Percentiles rank a stretch among this genome's conserved stretches.
Conservation (phyloP, 2,797 vertebrate species). For the Eulemur mongoz region DNA sequence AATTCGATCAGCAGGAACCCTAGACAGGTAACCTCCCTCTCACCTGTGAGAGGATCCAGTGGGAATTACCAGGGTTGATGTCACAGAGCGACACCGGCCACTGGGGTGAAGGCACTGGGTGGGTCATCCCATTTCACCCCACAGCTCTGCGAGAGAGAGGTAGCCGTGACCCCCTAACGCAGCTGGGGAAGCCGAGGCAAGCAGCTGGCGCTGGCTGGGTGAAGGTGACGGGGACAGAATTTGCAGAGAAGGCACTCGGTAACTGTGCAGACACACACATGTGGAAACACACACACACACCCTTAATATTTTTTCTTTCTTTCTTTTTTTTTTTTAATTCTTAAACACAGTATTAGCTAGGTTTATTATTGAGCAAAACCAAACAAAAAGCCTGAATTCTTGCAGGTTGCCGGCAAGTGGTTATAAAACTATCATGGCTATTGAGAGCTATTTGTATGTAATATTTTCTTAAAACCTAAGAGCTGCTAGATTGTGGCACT, state of each 20-base stretch:
- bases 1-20: background rate
- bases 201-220: background rate
- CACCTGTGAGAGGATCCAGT: background rate
- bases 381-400: slow-evolving; percentile 4
- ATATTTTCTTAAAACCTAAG: background rate
- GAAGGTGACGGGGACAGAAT: background rate
- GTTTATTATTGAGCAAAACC: background rate
- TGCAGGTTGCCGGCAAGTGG: background rate
- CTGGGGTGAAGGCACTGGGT: background rate
- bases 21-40: background rate
- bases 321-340: background rate
- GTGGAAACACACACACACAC: too few species aligned
- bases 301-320: background rate
- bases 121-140: background rate
- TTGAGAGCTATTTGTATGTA: background rate
- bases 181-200: background rate
- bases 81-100: background rate
- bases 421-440: background rate
- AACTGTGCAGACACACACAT: background rate
- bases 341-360: background rate
- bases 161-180: too few species aligned
- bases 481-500: background rate
- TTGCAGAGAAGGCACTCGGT: background rate
- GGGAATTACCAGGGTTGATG: background rate
- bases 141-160: background rate